phyloP scores from a whole-genome alignment of 2,113 vertebrate species.

The Coregonus clupeaformis region DNA sequence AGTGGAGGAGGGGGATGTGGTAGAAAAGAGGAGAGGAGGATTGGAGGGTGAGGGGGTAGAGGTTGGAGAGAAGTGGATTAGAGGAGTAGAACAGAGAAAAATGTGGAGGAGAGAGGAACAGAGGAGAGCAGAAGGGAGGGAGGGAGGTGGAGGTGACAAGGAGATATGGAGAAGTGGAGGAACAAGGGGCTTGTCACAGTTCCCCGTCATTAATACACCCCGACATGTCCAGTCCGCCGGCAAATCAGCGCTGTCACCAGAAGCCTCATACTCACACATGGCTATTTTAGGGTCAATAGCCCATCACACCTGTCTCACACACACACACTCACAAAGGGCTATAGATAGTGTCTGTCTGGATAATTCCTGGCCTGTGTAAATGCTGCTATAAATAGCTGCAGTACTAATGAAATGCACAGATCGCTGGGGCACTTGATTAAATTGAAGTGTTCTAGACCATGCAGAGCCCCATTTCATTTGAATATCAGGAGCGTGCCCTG shows the following conservation, averaged over 20 bases:
- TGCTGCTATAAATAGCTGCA: constrained; percentile 43
- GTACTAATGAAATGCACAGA: constrained; percentile 51
- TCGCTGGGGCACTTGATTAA: constrained; percentile 35
- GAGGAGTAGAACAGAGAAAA: not conserved
- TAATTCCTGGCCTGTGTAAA: constrained; percentile 41
- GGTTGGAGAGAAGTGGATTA: not conserved
- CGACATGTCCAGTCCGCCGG: constrained; percentile 13
- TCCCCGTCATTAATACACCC: constrained; percentile 6
- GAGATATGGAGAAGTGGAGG: not conserved
- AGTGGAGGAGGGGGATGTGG: not conserved
- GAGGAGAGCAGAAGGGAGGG: not conserved
- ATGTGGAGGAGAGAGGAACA: not conserved
- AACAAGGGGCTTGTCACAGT: not conserved
- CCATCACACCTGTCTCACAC: constrained; percentile 17
- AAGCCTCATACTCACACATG: constrained; percentile 18
- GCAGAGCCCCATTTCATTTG: constrained; percentile 22
- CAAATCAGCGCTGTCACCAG: constrained; percentile 22
- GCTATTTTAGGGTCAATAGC: constrained; percentile 44
- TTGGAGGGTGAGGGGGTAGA: not conserved
- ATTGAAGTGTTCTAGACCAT: constrained; percentile 31
- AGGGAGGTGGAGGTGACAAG: not conserved
- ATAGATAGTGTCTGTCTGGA: constrained; percentile 42
- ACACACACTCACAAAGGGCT: constrained; percentile 24
- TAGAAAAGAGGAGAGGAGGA: constrained; percentile 8
- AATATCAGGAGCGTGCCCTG: constrained; percentile 20